Evolutionary conservation across 2,113 vertebrate genomes (phyloP).

Genomic region (Hippoglossus stenolepis): DNA sequence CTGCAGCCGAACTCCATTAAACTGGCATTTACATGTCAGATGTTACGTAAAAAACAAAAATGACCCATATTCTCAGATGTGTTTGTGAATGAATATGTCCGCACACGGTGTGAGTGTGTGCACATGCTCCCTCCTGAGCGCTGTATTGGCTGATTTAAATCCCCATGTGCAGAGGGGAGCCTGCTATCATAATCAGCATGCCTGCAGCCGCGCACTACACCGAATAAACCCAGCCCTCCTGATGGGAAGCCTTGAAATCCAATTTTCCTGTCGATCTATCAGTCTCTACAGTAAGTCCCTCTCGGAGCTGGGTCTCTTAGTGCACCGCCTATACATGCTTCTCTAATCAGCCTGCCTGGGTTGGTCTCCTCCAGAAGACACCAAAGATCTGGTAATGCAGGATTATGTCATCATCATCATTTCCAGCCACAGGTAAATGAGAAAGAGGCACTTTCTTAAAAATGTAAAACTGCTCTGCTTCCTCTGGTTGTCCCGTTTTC

Average conservation of each 20-base stretch:
- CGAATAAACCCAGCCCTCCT: constrained; percentile 45
- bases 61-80: constrained; percentile 50
- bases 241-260: constrained; percentile 58
- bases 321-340: background rate
- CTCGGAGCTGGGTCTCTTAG: constrained; percentile 19
- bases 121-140: constrained; percentile 5
- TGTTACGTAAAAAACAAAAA: constrained; percentile 51
- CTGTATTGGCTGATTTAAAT: constrained; percentile 32
- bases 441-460: too few species aligned
- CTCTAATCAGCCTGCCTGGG: constrained; percentile 15
- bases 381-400: too few species aligned
- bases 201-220: constrained; percentile 40
- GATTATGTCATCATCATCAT: too few species aligned
- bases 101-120: background rate
- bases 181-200: constrained; percentile 49
- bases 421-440: too few species aligned
- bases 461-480: too few species aligned
- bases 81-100: constrained; percentile 13
- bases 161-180: constrained; percentile 8
- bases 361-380: background rate
- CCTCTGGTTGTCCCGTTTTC: too few species aligned
- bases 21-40: constrained; percentile 6
- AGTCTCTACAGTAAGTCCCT: constrained; percentile 18
- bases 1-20: background rate
- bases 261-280: constrained; percentile 59